Conservation (phyloP, 2,888 invertebrate genomes). For the Cyaniris semiargus region DNA sequence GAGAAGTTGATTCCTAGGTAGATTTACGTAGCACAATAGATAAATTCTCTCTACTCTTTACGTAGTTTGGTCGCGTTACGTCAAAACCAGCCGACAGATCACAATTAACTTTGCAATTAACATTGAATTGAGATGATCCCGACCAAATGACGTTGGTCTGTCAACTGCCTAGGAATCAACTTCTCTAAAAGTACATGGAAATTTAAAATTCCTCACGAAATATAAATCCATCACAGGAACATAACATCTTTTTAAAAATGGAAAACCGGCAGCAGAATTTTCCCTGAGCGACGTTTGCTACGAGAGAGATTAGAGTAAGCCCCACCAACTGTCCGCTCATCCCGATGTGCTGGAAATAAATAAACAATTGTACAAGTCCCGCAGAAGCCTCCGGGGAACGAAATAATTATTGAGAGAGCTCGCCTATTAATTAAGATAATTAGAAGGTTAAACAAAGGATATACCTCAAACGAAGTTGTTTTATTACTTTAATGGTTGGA, state of each 20-base stretch:
- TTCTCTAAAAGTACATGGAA: not conserved
- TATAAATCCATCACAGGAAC: not conserved
- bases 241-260: constrained; percentile 6
- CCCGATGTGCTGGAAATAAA: constrained; percentile 22
- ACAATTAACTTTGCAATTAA: too few species aligned
- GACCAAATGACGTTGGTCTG: too few species aligned
- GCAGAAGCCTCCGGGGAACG: constrained; percentile 7
- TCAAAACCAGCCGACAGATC: too few species aligned
- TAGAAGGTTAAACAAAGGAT: constrained; percentile 26
- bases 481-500: constrained; percentile 9
- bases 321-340: constrained; percentile 21
- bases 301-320: constrained; percentile 23
- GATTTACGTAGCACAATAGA: too few species aligned
- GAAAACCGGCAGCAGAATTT: not conserved
- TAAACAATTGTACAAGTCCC: constrained; percentile 25
- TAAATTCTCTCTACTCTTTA: too few species aligned
- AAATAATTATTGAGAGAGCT: constrained; percentile 26
- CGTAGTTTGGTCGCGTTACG: too few species aligned
- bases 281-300: constrained; percentile 10
- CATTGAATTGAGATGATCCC: too few species aligned
- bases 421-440: constrained; percentile 24
- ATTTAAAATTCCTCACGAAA: not conserved
- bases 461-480: not conserved
- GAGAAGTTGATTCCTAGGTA: too few species aligned
- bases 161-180: too few species aligned